Conservation (phyloP, 2,113 vertebrate species). For the Gymnorhina tibicen region DNA sequence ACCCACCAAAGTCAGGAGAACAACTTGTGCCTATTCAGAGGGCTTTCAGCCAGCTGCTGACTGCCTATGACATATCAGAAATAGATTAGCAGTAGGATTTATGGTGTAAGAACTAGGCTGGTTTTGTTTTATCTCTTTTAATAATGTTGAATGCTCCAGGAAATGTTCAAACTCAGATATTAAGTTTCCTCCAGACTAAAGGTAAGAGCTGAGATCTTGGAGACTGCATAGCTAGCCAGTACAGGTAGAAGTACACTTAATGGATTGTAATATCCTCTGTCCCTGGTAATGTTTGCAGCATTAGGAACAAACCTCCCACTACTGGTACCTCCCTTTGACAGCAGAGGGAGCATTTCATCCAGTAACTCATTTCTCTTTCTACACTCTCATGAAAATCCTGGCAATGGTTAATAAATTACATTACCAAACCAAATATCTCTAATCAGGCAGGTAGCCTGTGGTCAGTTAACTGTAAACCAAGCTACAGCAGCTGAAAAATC, state of each 20-base stretch:
- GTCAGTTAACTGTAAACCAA: not conserved
- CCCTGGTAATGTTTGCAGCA: not conserved
- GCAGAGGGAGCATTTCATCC: constrained; percentile 7
- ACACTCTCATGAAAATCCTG: not conserved
- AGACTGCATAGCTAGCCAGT: not conserved
- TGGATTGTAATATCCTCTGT: not conserved
- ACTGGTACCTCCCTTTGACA: not conserved
- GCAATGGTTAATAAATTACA: not conserved
- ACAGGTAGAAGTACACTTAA: not conserved
- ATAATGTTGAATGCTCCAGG: not conserved
- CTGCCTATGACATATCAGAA: not conserved
- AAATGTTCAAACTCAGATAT: not conserved
- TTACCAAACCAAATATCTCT: not conserved
- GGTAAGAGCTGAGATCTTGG: not conserved
- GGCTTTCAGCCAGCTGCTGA: not conserved
- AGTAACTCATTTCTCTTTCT: not conserved
- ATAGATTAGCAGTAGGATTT: not conserved
- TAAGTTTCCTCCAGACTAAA: not conserved
- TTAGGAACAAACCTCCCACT: not conserved
- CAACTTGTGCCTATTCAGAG: not conserved
- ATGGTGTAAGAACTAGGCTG: not conserved
- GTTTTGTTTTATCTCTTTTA: constrained; percentile 14
- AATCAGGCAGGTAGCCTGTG: not conserved
- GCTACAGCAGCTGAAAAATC: not conserved
- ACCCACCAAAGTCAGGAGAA: not conserved